Conservation (phyloP, 2,888 invertebrate genomes). For the Mylabris sibirica region DNA sequence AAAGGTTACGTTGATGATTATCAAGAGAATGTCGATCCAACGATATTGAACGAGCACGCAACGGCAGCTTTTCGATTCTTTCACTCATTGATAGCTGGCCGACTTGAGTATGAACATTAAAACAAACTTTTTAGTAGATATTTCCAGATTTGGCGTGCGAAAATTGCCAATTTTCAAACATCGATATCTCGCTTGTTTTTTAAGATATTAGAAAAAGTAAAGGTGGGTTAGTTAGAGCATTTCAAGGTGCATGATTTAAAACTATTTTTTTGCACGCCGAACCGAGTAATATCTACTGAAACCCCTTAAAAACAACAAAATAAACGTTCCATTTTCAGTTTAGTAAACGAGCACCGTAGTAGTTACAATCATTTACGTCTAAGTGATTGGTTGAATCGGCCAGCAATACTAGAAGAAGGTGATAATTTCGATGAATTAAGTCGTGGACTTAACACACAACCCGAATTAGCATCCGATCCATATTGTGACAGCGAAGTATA, state of each 20-base stretch:
- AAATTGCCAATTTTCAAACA: too few species aligned
- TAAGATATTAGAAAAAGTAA: too few species aligned
- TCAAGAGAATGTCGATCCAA: slow-evolving; percentile 70
- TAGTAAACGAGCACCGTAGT: slow-evolving; percentile 67
- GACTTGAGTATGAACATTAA: slow-evolving; percentile 69
- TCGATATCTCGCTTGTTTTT: too few species aligned
- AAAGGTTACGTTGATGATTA: slow-evolving; percentile 73
- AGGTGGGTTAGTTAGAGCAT: too few species aligned
- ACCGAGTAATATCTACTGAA: too few species aligned
- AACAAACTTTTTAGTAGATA: neutral
- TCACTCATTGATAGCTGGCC: slow-evolving; percentile 75
- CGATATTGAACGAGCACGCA: slow-evolving; percentile 73
- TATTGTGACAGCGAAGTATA: slow-evolving; percentile 78
- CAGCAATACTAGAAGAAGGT: slow-evolving; percentile 70
- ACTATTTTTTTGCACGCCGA: too few species aligned
- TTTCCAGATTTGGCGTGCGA: too few species aligned
- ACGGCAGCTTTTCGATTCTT: slow-evolving; percentile 78
- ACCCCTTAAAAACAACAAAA: neutral
- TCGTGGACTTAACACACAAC: slow-evolving; percentile 79
- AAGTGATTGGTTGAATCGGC: slow-evolving; percentile 76
- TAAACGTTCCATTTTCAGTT: slow-evolving; percentile 56
- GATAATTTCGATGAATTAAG: slow-evolving; percentile 76
- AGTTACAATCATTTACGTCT: slow-evolving; percentile 68
- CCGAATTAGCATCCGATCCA: slow-evolving; percentile 78
- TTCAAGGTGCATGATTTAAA: too few species aligned